A percentile compares a stretch with the other conserved stretches of the same genome.
Conservation (phyloP, 2,797 vertebrate species). For the Lophotriccus pileatus region DNA sequence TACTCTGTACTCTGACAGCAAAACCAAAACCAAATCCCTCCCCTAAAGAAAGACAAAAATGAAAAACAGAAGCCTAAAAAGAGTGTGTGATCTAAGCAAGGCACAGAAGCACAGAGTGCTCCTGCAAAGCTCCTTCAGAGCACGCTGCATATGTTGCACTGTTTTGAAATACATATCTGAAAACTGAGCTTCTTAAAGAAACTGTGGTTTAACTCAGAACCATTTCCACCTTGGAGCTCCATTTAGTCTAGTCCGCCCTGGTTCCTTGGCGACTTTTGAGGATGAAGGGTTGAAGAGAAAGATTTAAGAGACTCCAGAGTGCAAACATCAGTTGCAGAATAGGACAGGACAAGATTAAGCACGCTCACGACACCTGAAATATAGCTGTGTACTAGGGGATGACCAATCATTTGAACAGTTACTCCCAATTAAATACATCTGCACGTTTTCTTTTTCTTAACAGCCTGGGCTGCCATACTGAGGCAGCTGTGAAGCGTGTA, state of each 20-base stretch:
- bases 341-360: conserved; percentile 51
- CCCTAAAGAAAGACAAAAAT: too few relatives aligned
- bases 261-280: background rate
- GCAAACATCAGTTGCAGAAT: conserved; percentile 13
- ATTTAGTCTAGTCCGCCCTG: background rate
- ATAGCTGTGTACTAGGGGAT: conserved; percentile 24
- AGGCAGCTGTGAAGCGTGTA: conserved; percentile 19
- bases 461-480: conserved; percentile 16
- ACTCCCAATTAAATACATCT: conserved; percentile 63
- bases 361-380: conserved; percentile 57
- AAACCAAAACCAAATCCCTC: background rate
- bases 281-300: background rate
- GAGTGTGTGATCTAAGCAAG: background rate
- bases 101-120: background rate
- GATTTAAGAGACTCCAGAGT: conserved; percentile 42
- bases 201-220: background rate
- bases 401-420: conserved; percentile 63
- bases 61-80: background rate
- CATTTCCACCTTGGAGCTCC: background rate
- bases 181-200: background rate
- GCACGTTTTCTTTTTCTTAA: too few relatives aligned
- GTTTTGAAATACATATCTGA: background rate
- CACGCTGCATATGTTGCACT: fast-evolving
- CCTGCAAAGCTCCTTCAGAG: background rate
- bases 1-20: background rate